Evolutionary conservation across 2,113 vertebrate genomes (phyloP).

Genomic region (Erythrocebus patas): DNA sequence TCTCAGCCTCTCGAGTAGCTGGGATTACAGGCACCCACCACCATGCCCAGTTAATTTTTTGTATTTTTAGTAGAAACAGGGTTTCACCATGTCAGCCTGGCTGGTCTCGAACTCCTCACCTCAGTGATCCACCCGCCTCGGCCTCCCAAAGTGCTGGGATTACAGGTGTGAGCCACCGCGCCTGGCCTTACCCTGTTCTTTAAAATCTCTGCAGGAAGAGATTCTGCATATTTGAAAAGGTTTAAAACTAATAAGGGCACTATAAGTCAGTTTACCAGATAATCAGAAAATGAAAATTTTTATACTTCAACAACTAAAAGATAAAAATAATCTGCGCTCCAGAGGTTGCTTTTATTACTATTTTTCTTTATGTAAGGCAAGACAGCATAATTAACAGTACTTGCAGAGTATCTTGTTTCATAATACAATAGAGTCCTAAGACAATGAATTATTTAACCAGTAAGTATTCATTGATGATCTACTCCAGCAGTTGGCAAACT

Average conservation of each 20-base stretch:
- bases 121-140: too few relatives aligned
- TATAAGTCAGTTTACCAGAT: neutral
- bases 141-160: too few relatives aligned
- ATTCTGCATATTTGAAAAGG: slow-evolving; percentile 3
- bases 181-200: neutral
- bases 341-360: neutral
- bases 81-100: too few relatives aligned
- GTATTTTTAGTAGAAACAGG: too few relatives aligned
- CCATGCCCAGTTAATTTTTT: too few relatives aligned
- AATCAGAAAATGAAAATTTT: slow-evolving; percentile 3
- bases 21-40: too few relatives aligned
- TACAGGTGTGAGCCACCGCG: too few relatives aligned
- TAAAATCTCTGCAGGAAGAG: neutral
- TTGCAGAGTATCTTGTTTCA: slow-evolving; percentile 34
- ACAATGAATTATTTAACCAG: slow-evolving; percentile 41
- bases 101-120: too few relatives aligned
- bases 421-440: slow-evolving; percentile 5
- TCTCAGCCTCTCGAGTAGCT: too few relatives aligned
- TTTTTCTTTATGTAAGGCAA: neutral
- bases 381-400: slow-evolving; percentile 6
- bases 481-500: neutral
- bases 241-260: neutral
- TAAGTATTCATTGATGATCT: neutral
- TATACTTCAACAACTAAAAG: neutral
- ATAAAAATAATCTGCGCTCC: neutral